phyloP scores from a whole-genome alignment of 1,140 invertebrate species.

The Wiebesia pumilae region DNA sequence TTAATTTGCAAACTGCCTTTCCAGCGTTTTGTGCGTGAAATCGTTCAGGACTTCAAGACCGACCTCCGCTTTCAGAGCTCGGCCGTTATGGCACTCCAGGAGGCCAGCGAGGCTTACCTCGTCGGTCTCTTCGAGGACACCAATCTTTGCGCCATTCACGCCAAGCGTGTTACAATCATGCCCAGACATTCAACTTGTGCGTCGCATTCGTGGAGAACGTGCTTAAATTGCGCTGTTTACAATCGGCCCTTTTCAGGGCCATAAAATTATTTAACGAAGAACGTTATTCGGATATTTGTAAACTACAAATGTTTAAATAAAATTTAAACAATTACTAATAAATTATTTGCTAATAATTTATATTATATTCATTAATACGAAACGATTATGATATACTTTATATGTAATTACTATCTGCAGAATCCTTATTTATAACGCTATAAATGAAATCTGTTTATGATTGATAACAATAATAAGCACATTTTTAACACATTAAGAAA shows the following conservation, averaged over 20 bases:
- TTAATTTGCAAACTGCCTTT: constrained; percentile 91
- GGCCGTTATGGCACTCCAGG: constrained; percentile 86
- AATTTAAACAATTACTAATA: too few relatives aligned
- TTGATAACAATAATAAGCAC: too few relatives aligned
- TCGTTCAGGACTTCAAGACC: constrained; percentile 89
- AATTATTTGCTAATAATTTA: too few relatives aligned
- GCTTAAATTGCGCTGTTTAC: background rate
- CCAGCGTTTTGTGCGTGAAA: constrained; percentile 90
- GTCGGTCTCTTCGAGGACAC: constrained; percentile 94
- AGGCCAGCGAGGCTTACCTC: constrained; percentile 90
- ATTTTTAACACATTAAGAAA: too few relatives aligned
- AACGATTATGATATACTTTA: too few relatives aligned
- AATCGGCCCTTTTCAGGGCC: constrained; percentile 63
- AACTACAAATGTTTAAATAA: too few relatives aligned
- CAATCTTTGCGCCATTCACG: constrained; percentile 94
- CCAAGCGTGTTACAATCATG: constrained; percentile 96
- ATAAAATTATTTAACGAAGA: constrained; percentile 23
- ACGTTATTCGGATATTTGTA: too few relatives aligned
- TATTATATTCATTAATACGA: too few relatives aligned
- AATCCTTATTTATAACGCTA: too few relatives aligned
- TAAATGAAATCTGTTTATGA: too few relatives aligned
- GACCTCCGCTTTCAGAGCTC: constrained; percentile 88
- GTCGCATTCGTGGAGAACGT: background rate
- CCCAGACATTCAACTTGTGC: constrained; percentile 84
- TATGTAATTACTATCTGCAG: too few relatives aligned